A percentile compares a stretch with the other conserved stretches of the same genome.
Conservation (phyloP, 30 jellyfish, hydroid and myxozoan species). For the Aurelia aurita region DNA sequence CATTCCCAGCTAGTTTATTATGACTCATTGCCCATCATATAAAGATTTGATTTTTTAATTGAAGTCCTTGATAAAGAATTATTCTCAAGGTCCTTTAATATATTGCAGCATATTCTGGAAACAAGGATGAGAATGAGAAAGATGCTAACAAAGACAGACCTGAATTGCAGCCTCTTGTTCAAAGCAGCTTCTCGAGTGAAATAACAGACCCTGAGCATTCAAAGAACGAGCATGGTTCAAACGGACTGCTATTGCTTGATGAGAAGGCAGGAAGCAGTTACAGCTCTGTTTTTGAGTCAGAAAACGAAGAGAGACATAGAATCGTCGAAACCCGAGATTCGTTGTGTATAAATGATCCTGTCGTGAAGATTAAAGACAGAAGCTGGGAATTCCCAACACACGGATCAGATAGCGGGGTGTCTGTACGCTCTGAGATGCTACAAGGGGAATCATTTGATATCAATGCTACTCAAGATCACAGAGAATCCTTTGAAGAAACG, state of each 20-base stretch:
- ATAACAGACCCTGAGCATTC: not conserved
- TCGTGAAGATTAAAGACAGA: not conserved
- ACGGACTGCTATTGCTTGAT: constrained; percentile 32
- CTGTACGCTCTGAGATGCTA: constrained; percentile 44
- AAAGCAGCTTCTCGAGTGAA: constrained; percentile 34
- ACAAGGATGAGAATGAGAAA: constrained; percentile 32
- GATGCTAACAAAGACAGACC: constrained; percentile 6
- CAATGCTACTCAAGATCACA: constrained; percentile 2
- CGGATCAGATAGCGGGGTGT: constrained; percentile 60
- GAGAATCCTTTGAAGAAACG: not conserved
- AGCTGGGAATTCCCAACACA: constrained; percentile 48
- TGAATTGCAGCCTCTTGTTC: constrained; percentile 52
- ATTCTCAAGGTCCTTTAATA: too few relatives aligned
- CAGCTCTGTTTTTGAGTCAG: constrained; percentile 68
- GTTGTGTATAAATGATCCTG: constrained; percentile 15
- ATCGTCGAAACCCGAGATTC: constrained; percentile 13
- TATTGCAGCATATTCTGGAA: constrained; percentile 51
- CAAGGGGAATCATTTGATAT: constrained; percentile 57
- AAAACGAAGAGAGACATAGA: constrained; percentile 22
- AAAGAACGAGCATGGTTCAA: constrained; percentile 15
- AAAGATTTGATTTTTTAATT: too few relatives aligned
- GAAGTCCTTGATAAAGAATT: too few relatives aligned
- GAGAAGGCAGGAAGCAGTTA: constrained; percentile 62
- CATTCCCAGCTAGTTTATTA: too few relatives aligned
- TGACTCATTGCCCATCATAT: too few relatives aligned